Evolutionary conservation across 1,140 invertebrate genomes (phyloP).

Genomic region (Drosophila willistoni): DNA sequence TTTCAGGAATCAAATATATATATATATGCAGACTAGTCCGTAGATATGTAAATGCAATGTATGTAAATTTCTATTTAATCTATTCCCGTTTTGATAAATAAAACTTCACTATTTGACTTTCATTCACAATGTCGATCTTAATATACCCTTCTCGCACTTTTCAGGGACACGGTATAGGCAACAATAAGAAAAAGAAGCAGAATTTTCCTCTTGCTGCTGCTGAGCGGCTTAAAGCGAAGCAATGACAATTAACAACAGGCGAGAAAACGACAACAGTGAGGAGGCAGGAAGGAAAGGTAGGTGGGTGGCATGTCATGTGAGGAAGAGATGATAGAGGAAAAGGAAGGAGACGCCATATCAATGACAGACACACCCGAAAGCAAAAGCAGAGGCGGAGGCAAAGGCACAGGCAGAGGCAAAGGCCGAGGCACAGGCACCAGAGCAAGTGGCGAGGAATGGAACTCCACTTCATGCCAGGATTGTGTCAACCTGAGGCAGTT

Average conservation of each 20-base stretch:
- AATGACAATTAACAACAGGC: slow-evolving; percentile 79
- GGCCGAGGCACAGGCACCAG: background rate
- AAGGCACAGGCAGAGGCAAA: background rate
- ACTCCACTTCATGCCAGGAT: slow-evolving; percentile 31
- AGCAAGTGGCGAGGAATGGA: background rate
- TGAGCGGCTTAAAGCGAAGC: slow-evolving; percentile 74
- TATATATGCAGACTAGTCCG: too few relatives aligned
- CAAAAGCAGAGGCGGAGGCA: background rate
- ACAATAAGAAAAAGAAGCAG: slow-evolving; percentile 2
- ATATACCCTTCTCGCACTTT: background rate
- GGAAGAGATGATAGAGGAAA: slow-evolving; percentile 11
- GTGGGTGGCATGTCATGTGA: slow-evolving; percentile 3
- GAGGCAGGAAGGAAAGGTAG: background rate
- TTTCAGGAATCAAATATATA: too few relatives aligned
- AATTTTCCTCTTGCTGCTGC: slow-evolving; percentile 21
- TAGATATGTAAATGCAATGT: too few relatives aligned
- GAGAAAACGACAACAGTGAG: slow-evolving; percentile 52
- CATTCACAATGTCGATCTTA: background rate
- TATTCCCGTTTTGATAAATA: too few relatives aligned
- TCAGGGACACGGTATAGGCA: background rate
- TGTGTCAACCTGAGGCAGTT: slow-evolving; percentile 31
- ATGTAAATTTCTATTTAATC: too few relatives aligned
- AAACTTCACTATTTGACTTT: too few relatives aligned
- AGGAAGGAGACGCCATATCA: slow-evolving; percentile 57
- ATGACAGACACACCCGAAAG: slow-evolving; percentile 53